A percentile compares a stretch with the other conserved stretches of the same genome.
Conservation (phyloP, 2,113 vertebrate genomes). For the Turnix velox region DNA sequence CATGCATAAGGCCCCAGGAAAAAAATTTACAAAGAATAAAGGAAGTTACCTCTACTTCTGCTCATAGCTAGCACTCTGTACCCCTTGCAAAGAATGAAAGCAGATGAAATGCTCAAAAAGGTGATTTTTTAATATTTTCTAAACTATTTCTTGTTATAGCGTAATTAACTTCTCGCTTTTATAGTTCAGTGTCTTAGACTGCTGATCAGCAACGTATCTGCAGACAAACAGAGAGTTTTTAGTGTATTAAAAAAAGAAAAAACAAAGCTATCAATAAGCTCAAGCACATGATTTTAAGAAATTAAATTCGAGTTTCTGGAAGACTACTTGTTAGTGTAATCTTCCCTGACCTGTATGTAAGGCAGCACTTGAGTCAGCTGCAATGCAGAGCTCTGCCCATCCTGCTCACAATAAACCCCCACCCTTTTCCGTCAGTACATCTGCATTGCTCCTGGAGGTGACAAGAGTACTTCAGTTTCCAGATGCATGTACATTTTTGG, state of each 20-base stretch:
- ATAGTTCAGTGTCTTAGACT: background rate
- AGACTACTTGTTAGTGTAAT: background rate
- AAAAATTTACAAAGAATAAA: background rate
- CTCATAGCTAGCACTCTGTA: background rate
- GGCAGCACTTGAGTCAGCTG: background rate
- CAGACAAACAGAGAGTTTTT: background rate
- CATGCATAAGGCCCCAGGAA: background rate
- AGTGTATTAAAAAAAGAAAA: background rate
- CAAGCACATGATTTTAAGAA: background rate
- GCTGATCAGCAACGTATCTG: background rate
- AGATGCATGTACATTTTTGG: background rate
- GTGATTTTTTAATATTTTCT: background rate
- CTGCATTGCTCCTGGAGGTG: background rate
- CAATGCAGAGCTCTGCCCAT: background rate
- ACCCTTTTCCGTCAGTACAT: background rate
- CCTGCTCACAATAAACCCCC: rapidly evolving
- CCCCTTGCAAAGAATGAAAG: background rate
- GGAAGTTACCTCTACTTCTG: background rate
- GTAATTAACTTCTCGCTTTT: background rate
- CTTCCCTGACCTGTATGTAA: background rate
- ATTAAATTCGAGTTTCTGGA: background rate
- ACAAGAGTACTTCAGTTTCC: background rate
- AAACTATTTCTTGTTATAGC: background rate
- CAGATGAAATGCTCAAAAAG: background rate
- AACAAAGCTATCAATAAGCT: background rate